Percentiles rank a stretch among this genome's conserved stretches.
Conservation (phyloP, 37 sponge, comb jelly and placozoan genomes). For the Agelas oroides region DNA sequence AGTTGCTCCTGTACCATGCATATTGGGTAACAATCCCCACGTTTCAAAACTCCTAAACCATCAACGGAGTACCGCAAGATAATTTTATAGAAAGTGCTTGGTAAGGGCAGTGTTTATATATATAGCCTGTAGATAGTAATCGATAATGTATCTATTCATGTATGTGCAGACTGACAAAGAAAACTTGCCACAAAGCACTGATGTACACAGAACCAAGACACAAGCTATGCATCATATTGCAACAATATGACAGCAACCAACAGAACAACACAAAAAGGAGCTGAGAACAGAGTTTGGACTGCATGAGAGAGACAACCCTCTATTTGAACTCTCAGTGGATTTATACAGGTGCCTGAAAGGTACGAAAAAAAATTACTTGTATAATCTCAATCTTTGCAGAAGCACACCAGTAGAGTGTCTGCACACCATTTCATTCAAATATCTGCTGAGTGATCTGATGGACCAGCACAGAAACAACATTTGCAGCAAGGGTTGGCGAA, state of each 20-base stretch:
- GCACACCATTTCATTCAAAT: constrained; percentile 57
- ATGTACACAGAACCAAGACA: too few relatives aligned
- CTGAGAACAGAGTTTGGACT: constrained; percentile 12
- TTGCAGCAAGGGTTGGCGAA: constrained; percentile 14
- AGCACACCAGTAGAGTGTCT: constrained; percentile 49
- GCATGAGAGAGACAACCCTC: constrained; percentile 9
- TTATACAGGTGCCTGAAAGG: constrained; percentile 20
- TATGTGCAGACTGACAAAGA: constrained; percentile 18
- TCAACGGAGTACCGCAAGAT: constrained; percentile 3
- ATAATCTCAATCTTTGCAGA: constrained; percentile 1
- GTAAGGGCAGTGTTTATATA: neutral
- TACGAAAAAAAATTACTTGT: neutral
- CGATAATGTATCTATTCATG: neutral
- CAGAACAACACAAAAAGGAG: neutral
- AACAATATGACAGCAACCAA: neutral
- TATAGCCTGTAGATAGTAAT: too few relatives aligned
- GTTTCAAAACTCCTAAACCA: constrained; percentile 36
- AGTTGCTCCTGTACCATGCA: constrained; percentile 31
- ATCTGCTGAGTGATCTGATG: constrained; percentile 36
- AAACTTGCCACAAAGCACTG: neutral
- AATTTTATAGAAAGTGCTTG: constrained; percentile 26
- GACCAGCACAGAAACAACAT: constrained; percentile 8
- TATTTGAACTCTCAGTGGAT: constrained; percentile 6
- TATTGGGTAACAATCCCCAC: constrained; percentile 29
- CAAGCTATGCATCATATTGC: too few relatives aligned